These are phyloP conservation scores for Helogale parvula DNA, from an alignment of 2,113 vertebrate species.

Conservation along the genomic window DNA sequence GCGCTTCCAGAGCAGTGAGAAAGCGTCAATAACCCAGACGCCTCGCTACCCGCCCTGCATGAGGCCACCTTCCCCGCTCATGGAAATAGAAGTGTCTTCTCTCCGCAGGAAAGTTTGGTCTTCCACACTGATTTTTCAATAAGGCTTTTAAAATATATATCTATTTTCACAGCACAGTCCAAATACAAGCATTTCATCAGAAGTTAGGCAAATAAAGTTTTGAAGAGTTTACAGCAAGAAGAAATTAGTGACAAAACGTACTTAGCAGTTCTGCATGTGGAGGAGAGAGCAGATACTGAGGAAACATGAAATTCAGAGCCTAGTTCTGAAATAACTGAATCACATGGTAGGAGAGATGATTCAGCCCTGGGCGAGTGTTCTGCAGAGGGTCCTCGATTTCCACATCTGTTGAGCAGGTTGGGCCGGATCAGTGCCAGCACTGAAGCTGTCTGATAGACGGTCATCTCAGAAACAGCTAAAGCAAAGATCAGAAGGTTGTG, in stretches of 20 bases:
- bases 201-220: slow-evolving; percentile 56
- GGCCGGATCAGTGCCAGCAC: not conserved
- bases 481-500: not conserved
- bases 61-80: not conserved
- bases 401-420: too few species aligned
- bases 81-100: not conserved
- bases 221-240: slow-evolving; percentile 13
- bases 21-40: not conserved
- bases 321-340: not conserved
- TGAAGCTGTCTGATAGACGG: not conserved
- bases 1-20: rapidly evolving
- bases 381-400: not conserved
- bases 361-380: not conserved
- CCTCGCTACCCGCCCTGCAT: not conserved
- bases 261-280: not conserved
- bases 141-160: slow-evolving; percentile 71
- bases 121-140: slow-evolving; percentile 73
- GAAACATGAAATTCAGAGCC: not conserved
- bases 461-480: not conserved
- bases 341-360: not conserved
- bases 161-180: slow-evolving; percentile 56
- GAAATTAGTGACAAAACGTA: not conserved
- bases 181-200: slow-evolving; percentile 65
- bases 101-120: slow-evolving; percentile 41
- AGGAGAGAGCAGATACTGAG: not conserved